Conservation (phyloP, 2,888 invertebrate genomes). For the Beris chalybata region DNA sequence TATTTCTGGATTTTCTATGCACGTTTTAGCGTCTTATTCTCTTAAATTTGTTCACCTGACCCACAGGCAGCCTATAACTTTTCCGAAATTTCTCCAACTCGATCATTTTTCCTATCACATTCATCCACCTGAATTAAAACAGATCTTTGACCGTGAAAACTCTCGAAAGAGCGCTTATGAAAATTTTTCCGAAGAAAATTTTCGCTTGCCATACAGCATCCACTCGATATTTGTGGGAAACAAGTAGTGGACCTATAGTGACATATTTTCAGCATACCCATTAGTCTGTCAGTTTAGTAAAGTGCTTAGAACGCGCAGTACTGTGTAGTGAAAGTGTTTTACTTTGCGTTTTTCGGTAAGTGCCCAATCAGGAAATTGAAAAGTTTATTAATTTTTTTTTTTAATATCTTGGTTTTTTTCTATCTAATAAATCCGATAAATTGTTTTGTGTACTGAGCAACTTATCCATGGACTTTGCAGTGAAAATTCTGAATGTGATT, state of each 20-base stretch:
- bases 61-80: too few relatives aligned
- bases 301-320: constrained; percentile 43
- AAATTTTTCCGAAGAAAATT: constrained; percentile 9
- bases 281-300: constrained; percentile 41
- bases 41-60: too few relatives aligned
- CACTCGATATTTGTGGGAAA: constrained; percentile 16
- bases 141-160: constrained; percentile 20
- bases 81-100: neutral
- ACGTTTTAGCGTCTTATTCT: too few relatives aligned
- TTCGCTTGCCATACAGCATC: too few relatives aligned
- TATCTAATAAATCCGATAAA: neutral
- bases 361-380: neutral
- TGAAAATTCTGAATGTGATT: neutral
- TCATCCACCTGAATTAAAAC: constrained; percentile 4
- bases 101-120: neutral
- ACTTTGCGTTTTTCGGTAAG: constrained; percentile 40
- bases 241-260: constrained; percentile 36
- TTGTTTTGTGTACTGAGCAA: neutral
- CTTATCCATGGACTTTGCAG: neutral
- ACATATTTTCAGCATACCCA: constrained; percentile 30
- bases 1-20: too few relatives aligned
- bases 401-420: neutral
- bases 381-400: neutral
- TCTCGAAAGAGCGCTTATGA: constrained; percentile 16
- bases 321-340: constrained; percentile 42